Evolutionary conservation across 2,113 vertebrate genomes (phyloP).

Genomic region (Neodon shergylaensis): DNA sequence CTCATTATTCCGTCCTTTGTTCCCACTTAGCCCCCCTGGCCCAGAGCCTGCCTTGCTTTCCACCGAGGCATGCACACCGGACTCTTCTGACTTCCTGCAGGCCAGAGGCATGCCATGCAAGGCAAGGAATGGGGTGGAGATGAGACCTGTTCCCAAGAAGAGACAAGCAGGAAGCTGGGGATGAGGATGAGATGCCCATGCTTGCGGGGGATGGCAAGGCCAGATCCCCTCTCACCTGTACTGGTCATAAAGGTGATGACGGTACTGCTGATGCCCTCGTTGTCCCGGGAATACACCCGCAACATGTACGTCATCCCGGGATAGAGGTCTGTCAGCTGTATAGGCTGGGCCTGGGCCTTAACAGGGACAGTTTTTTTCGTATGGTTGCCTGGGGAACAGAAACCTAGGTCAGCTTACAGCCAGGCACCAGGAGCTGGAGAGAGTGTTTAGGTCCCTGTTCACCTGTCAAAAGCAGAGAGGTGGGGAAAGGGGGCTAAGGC

Average conservation of each 20-base stretch:
- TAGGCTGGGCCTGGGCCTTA: conserved; percentile 89
- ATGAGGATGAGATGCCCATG: conserved; percentile 73
- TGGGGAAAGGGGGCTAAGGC: not conserved
- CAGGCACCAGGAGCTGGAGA: conserved; percentile 51
- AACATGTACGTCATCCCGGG: conserved; percentile 95
- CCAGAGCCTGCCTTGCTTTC: not conserved
- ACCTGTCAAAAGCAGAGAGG: conserved; percentile 30
- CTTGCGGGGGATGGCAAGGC: conserved; percentile 69
- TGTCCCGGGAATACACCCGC: conserved; percentile 95
- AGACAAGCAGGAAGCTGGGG: conserved; percentile 60
- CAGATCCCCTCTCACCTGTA: conserved; percentile 94
- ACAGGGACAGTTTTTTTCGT: conserved; percentile 90
- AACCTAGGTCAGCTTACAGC: conserved; percentile 85
- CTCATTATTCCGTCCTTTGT: conserved; percentile 19
- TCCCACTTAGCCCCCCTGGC: not conserved
- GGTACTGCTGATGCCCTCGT: conserved; percentile 92
- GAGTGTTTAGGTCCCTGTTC: conserved; percentile 19
- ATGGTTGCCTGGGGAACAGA: conserved; percentile 94
- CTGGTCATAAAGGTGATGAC: conserved; percentile 95
- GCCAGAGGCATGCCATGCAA: conserved; percentile 70
- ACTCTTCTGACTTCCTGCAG: not conserved
- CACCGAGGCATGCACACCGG: conserved; percentile 3
- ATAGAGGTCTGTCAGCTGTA: conserved; percentile 94
- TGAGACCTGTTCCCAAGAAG: conserved; percentile 46
- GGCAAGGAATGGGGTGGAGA: conserved; percentile 31